Evolutionary conservation across 1,140 invertebrate genomes (phyloP), one percentile per base, ranked within the genome.

Genomic region (Papilio machaon): DNA sequence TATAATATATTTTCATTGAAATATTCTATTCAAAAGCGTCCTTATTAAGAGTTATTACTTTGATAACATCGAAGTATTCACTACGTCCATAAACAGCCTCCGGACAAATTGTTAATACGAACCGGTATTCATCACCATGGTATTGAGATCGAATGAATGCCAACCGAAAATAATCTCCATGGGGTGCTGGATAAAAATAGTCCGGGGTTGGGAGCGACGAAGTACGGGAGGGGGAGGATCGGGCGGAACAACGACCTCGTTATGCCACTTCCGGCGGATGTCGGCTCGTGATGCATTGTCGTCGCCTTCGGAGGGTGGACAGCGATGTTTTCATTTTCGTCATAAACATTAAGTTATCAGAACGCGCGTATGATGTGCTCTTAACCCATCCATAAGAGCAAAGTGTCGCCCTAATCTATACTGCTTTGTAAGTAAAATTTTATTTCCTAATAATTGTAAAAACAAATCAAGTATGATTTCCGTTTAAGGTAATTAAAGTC

Each of bases 191-290:
- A 78, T 82, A 85, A 90, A 90, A 87, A 88, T 87, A 85, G 81
- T 82, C 82, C 54, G 49, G 43, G 49, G 76, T 17, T 17, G 79
- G 82, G 54, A 19, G 23, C 60, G 60, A 11, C 3, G 81, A 11
- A 58, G 80, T 82, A 74, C 80, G 49, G 74, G 30, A 60, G 46
- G 52, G 67, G 64, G 73, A 80, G 80, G 75, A 81, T 84, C 82
- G 87, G 85, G 86, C 86, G 87, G 89, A 90, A 92, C 92, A 93
- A 92, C 92, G 88, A 91, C 82, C 90, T 93, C 92, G 91, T 93
- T 93, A 92, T 88, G 88, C 85, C 84, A 89, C 89, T 89, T 94
- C 92, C 92, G 91, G 49, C 90, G 92, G 92, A 94, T 86, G 91
- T 91, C 87, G 91, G 85, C 89, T 90, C 88, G 86, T 89, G 90